These are phyloP conservation scores for Dicrostonyx torquatus DNA, from an alignment of 2,797 vertebrate species.

Conservation along the genomic window DNA sequence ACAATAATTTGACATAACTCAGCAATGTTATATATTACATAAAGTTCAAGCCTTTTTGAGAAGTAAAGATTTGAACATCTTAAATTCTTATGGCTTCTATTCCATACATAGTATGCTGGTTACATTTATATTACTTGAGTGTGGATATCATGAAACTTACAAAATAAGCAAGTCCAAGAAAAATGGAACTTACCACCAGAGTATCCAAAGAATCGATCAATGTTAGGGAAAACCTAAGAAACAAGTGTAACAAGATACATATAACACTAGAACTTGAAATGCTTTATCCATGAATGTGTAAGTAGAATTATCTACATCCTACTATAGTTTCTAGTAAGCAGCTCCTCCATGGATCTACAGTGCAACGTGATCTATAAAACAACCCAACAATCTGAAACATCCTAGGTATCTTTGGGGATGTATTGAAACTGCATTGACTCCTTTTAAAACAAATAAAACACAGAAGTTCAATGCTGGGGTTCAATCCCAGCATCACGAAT, in stretches of 20 bases:
- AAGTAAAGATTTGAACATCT: slow-evolving; percentile 54
- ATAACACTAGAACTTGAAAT: slow-evolving; percentile 7
- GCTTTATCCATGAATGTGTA: background rate
- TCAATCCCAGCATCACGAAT: background rate
- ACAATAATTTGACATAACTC: background rate
- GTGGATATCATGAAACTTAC: slow-evolving; percentile 46
- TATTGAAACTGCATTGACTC: background rate
- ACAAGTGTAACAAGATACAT: slow-evolving; percentile 73
- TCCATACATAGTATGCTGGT: slow-evolving; percentile 35
- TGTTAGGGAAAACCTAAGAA: slow-evolving; percentile 95
- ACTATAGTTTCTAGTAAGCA: slow-evolving; percentile 11
- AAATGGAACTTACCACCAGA: slow-evolving; percentile 92
- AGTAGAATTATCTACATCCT: background rate
- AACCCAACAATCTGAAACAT: background rate
- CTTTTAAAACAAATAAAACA: slow-evolving; percentile 46
- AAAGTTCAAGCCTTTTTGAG: slow-evolving; percentile 42
- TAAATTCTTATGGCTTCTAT: slow-evolving; percentile 39
- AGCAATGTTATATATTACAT: background rate
- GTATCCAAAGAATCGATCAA: slow-evolving; percentile 99
- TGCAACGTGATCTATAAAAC: background rate
- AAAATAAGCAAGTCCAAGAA: slow-evolving; percentile 61
- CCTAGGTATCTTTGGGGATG: slow-evolving; percentile 3
- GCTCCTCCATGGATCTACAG: background rate
- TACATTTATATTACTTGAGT: slow-evolving; percentile 27
- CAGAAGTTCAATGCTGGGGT: background rate